Evolutionary conservation across 2,888 invertebrate species (phyloP).

Genomic region (Lasioglossum oenotherae): DNA sequence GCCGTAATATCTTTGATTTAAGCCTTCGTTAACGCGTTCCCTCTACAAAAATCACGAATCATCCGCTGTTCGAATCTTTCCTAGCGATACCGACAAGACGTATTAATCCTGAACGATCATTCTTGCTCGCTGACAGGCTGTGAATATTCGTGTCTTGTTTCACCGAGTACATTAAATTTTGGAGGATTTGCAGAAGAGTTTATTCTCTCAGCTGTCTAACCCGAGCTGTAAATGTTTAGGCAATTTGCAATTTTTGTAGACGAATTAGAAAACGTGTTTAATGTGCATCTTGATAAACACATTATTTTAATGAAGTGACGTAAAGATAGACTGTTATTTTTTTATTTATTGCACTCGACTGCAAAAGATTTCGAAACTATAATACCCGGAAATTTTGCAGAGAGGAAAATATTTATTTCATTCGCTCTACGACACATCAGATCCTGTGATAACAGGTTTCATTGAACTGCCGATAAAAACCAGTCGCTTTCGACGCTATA

Average conservation of each 20-base stretch:
- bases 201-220: too few species aligned
- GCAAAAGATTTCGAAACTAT: neutral
- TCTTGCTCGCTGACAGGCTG: neutral
- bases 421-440: too few species aligned
- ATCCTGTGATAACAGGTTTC: neutral
- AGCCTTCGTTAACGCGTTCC: slow-evolving; percentile 34
- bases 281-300: too few species aligned
- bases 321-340: neutral
- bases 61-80: neutral
- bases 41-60: neutral
- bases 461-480: neutral
- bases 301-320: neutral
- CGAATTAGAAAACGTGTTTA: neutral
- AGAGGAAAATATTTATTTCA: too few species aligned
- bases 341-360: neutral
- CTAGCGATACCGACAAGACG: neutral
- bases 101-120: neutral
- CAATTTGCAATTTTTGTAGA: too few species aligned
- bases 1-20: slow-evolving; percentile 52
- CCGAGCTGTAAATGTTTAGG: too few species aligned
- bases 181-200: neutral
- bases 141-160: neutral
- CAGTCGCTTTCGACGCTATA: neutral
- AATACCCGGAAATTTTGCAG: too few species aligned
- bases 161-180: neutral